Base-by-base conservation (phyloP, 2,113 vertebrate genomes). In the Alaudala cheleensis region DNA sequence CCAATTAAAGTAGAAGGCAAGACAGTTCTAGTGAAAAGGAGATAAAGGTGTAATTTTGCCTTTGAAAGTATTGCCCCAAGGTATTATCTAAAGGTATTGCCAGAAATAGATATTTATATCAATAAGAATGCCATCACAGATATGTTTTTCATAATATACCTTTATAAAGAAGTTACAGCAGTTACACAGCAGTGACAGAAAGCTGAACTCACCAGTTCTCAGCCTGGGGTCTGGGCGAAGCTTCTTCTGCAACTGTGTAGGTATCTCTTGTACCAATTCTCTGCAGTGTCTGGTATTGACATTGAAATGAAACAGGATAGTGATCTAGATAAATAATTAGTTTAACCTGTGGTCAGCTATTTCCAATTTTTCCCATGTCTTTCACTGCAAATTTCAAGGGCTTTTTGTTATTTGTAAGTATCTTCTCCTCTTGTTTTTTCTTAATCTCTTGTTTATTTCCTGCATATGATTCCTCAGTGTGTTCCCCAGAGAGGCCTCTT, bases 1-100 rank as follows among this genome's bases (percentile, higher is more conserved):
- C 14, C 33, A 66, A 81, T 95, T 85, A 91, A 92, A 92, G 78
- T 76, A 88, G 90, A 89, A 95, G 50, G 39, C 50, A 91, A 87
- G 81, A 66, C 33, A 47, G 62, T 94, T 88, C 23, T 66, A 62
- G 34, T 57, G 47, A 51, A 78, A 77, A 90, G 47, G 51, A 86
- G 15, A 82, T 42, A 62, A 61, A 91, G 40, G n/a, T 81, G 12
- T 86, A 60, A 88, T 90, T 92, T 93, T 22, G 12, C 24, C 17
- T 42, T 78, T 67, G 67, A 81, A 86, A 69, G 17, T 60, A 40
- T 71, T 83, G n/a, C 57, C n/a, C 69, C 0, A 0, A 64, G 73
- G 37, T 71, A 26, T 82, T 88, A 70, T 44, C 54, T 77, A 78
- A 89, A 90, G 8, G 19, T 40, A 26, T 90, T 70, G 31, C 54